Percentiles rank a stretch among this genome's conserved stretches.
These are phyloP conservation scores for Lamellibrachia luymesi DNA, from an alignment of 1,140 invertebrate genomes.

Conservation along the genomic window DNA sequence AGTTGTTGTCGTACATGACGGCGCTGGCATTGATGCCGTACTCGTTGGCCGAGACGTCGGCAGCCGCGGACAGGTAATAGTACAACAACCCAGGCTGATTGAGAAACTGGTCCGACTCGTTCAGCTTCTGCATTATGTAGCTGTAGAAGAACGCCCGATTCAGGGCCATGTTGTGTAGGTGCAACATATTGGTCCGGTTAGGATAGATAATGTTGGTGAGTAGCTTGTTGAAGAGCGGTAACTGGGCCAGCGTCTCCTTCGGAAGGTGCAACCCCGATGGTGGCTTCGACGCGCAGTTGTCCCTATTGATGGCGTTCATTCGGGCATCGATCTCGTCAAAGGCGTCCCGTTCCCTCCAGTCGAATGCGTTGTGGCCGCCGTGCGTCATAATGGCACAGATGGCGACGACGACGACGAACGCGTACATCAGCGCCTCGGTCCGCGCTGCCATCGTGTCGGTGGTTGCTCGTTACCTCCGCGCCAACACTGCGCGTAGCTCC, in stretches of 20 bases:
- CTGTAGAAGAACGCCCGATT: slow-evolving; percentile 90
- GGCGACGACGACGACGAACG: not conserved
- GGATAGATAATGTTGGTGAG: slow-evolving; percentile 93
- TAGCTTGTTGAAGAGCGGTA: slow-evolving; percentile 91
- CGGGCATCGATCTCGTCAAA: slow-evolving; percentile 82
- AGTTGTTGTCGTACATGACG: slow-evolving; percentile 92
- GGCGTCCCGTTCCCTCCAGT: slow-evolving; percentile 66
- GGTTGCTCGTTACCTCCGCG: not conserved
- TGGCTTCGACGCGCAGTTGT: slow-evolving; percentile 87
- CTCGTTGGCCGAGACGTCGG: slow-evolving; percentile 90
- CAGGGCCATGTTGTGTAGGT: slow-evolving; percentile 93
- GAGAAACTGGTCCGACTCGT: slow-evolving; percentile 59
- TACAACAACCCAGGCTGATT: slow-evolving; percentile 98
- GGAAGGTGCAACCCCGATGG: slow-evolving; percentile 81
- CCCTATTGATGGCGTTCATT: slow-evolving; percentile 73
- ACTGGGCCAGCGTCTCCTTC: slow-evolving; percentile 79
- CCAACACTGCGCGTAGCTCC: not conserved
- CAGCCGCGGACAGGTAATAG: slow-evolving; percentile 90
- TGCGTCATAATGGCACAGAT: not conserved
- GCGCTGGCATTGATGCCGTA: slow-evolving; percentile 86
- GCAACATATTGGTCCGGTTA: slow-evolving; percentile 87
- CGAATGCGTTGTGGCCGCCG: slow-evolving; percentile 24
- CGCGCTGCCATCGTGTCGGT: not conserved
- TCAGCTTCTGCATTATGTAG: slow-evolving; percentile 76
- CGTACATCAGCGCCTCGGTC: not conserved